Evolutionary conservation across 1,140 invertebrate genomes (phyloP).

Genomic region (Bombus sylvicola): DNA sequence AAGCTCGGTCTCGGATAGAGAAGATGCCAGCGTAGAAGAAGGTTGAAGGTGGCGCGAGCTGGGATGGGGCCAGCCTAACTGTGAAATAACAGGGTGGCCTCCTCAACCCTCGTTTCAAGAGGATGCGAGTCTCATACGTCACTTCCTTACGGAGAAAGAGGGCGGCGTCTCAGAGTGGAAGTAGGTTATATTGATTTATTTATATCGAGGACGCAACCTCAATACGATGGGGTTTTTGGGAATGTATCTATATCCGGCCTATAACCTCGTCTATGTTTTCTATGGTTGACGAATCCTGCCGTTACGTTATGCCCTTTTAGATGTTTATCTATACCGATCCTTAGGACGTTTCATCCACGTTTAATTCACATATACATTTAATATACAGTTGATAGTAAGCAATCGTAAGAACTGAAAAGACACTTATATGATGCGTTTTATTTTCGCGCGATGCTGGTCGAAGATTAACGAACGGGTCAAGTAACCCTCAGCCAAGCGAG

Average conservation of each 20-base stretch:
- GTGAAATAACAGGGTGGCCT: conserved; percentile 81
- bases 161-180: conserved; percentile 63
- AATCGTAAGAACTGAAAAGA: neutral
- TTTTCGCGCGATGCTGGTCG: neutral
- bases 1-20: conserved; percentile 67
- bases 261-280: conserved; percentile 34
- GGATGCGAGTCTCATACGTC: conserved; percentile 78
- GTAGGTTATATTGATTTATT: conserved; percentile 82
- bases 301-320: neutral
- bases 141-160: conserved; percentile 72
- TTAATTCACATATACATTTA: neutral
- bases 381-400: neutral
- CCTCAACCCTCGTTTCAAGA: conserved; percentile 70
- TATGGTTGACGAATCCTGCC: neutral
- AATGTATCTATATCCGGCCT: conserved; percentile 67
- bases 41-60: conserved; percentile 62
- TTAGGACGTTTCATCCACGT: neutral
- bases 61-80: conserved; percentile 78
- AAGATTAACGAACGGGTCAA: conserved; percentile 19
- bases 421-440: neutral
- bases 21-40: conserved; percentile 63
- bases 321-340: neutral
- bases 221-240: conserved; percentile 77
- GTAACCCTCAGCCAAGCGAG: neutral
- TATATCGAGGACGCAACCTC: conserved; percentile 72